Conservation (phyloP, 1,140 invertebrate species). For the Zeugodacus cucurbitae region DNA sequence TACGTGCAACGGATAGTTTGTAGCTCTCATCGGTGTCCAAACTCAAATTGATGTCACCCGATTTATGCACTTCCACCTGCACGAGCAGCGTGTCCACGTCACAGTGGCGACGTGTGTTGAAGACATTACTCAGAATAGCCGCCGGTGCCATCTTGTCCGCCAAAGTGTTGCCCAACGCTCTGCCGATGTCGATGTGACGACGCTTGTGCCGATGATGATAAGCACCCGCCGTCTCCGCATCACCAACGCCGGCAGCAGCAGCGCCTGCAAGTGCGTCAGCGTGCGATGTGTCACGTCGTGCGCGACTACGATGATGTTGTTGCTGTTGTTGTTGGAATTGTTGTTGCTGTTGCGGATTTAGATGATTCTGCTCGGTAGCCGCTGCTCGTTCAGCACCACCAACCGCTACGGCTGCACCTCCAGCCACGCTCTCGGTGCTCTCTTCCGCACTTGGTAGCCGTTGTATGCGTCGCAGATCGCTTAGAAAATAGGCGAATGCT, state of each 20-base stretch:
- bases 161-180: not conserved
- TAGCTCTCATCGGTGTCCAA: slow-evolving; percentile 82
- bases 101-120: slow-evolving; percentile 51
- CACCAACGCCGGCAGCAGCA: not conserved
- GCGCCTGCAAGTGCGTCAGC: not conserved
- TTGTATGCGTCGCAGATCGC: slow-evolving; percentile 59
- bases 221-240: not conserved
- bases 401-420: too few relatives aligned
- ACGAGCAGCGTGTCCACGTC: slow-evolving; percentile 68
- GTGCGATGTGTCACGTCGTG: not conserved
- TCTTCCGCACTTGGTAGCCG: slow-evolving; percentile 49
- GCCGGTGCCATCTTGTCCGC: slow-evolving; percentile 43
- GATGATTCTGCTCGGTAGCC: not conserved
- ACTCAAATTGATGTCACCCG: slow-evolving; percentile 69
- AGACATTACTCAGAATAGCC: slow-evolving; percentile 50
- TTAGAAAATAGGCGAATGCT: slow-evolving; percentile 59
- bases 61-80: slow-evolving; percentile 69
- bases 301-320: not conserved
- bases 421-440: not conserved
- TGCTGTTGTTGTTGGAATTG: not conserved
- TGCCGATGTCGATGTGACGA: slow-evolving; percentile 29
- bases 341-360: not conserved
- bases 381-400: not conserved
- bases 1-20: slow-evolving; percentile 70
- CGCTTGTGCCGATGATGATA: not conserved